Percentiles rank a stretch among this genome's conserved stretches.
Conservation (phyloP, 2,888 invertebrate genomes). For the Scaptomyza cyrtandrae region DNA sequence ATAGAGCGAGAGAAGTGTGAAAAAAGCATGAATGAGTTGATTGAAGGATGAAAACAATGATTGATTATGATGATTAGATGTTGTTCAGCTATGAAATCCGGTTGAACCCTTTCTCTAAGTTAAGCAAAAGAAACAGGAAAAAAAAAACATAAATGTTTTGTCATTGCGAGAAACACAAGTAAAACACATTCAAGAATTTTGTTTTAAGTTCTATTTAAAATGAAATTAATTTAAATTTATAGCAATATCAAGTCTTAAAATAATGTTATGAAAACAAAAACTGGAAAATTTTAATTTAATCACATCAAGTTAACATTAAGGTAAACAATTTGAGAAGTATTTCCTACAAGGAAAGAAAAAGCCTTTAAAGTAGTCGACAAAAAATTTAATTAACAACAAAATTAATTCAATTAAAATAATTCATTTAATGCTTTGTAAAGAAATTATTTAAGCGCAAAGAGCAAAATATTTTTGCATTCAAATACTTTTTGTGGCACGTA, state of each 20-base stretch:
- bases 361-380: conserved; percentile 78
- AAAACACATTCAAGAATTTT: conserved; percentile 79
- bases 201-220: conserved; percentile 78
- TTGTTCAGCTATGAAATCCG: conserved; percentile 18
- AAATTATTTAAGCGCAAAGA: conserved; percentile 59
- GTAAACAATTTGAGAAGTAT: conserved; percentile 78
- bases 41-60: conserved; percentile 24
- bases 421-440: conserved; percentile 59
- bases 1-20: conserved; percentile 29
- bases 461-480: conserved; percentile 30
- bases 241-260: conserved; percentile 36
- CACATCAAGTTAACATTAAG: conserved; percentile 43
- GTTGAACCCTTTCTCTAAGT: conserved; percentile 17
- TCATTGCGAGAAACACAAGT: conserved; percentile 54
- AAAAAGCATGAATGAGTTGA: conserved; percentile 46
- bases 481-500: conserved; percentile 32
- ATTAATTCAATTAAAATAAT: conserved; percentile 51
- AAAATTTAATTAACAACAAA: conserved; percentile 38
- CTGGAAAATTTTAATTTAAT: conserved; percentile 44
- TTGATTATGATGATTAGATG: conserved; percentile 10
- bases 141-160: conserved; percentile 37
- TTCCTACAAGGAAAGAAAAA: conserved; percentile 83
- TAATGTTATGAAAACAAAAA: conserved; percentile 30
- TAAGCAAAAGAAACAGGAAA: conserved; percentile 24
- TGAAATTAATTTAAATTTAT: conserved; percentile 60